A percentile compares a stretch with the other conserved stretches of the same genome.
Evolutionary conservation across 2,113 vertebrate species (phyloP).

Genomic region (Lepidiolamprologus cunningtoni): DNA sequence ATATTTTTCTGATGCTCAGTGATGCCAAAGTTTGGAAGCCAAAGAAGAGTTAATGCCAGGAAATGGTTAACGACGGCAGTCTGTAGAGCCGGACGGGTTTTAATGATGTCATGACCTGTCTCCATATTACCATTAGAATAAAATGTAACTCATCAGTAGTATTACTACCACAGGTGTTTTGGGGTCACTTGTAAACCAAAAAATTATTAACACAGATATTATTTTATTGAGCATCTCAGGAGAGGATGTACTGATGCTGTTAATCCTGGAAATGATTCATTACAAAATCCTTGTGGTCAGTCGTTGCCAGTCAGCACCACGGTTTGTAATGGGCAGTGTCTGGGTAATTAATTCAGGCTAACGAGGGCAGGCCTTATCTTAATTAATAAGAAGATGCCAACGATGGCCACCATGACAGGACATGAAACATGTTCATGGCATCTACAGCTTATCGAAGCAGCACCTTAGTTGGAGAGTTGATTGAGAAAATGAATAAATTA

Average conservation of each 20-base stretch:
- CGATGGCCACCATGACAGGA: neutral
- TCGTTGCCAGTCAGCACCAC: neutral
- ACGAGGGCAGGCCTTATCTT: neutral
- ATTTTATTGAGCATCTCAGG: neutral
- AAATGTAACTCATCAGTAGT: neutral
- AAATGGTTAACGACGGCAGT: neutral
- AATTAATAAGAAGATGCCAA: neutral
- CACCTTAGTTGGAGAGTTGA: neutral
- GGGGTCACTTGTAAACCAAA: neutral
- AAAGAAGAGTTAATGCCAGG: neutral
- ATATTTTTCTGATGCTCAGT: neutral
- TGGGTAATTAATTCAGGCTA: neutral
- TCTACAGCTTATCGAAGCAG: neutral
- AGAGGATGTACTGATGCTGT: neutral
- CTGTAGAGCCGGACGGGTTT: neutral
- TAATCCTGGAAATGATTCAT: neutral
- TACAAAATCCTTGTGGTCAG: neutral
- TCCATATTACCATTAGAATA: neutral
- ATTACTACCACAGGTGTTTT: neutral
- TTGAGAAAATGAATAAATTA: neutral
- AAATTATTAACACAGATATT: neutral
- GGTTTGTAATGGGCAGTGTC: neutral
- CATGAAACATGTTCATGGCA: neutral
- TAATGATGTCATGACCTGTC: fast-evolving
- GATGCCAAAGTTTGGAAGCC: neutral